Evolutionary conservation across 2,113 vertebrate species (phyloP).

Genomic region (Zosterops hypoxanthus): DNA sequence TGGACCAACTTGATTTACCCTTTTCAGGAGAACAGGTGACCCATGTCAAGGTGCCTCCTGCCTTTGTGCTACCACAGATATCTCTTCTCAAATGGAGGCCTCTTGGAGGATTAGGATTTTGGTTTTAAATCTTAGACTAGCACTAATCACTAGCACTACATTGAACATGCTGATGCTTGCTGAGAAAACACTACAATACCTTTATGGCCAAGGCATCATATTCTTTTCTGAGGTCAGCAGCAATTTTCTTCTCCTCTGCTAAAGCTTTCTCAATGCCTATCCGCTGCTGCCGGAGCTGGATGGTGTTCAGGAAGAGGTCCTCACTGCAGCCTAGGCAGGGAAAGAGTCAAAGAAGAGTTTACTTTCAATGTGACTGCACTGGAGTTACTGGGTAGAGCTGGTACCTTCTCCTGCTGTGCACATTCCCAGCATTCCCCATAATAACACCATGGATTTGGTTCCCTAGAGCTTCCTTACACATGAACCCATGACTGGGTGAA

Average conservation of each 20-base stretch:
- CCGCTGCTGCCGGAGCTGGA: slow-evolving; percentile 81
- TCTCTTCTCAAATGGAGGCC: neutral
- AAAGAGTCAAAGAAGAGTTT: neutral
- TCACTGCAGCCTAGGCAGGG: slow-evolving; percentile 79
- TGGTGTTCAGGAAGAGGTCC: slow-evolving; percentile 79
- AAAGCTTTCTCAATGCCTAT: slow-evolving; percentile 84
- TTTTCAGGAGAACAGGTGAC: neutral
- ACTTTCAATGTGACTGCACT: neutral
- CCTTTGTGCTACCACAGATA: neutral
- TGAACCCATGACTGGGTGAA: neutral
- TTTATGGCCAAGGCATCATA: slow-evolving; percentile 78
- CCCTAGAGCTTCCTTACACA: neutral
- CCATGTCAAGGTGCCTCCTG: neutral
- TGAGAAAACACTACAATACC: slow-evolving; percentile 66
- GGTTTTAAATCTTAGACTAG: neutral
- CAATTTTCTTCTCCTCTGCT: slow-evolving; percentile 79
- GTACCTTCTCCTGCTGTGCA: neutral
- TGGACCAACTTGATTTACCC: neutral
- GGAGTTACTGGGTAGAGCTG: neutral
- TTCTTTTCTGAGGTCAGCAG: slow-evolving; percentile 82
- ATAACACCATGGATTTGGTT: neutral
- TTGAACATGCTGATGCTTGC: neutral
- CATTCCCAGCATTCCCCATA: neutral
- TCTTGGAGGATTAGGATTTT: neutral
- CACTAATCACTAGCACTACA: neutral